These are phyloP conservation scores for Cryptus viduatorius DNA, from an alignment of 2,888 invertebrate genomes.

Conservation along the genomic window DNA sequence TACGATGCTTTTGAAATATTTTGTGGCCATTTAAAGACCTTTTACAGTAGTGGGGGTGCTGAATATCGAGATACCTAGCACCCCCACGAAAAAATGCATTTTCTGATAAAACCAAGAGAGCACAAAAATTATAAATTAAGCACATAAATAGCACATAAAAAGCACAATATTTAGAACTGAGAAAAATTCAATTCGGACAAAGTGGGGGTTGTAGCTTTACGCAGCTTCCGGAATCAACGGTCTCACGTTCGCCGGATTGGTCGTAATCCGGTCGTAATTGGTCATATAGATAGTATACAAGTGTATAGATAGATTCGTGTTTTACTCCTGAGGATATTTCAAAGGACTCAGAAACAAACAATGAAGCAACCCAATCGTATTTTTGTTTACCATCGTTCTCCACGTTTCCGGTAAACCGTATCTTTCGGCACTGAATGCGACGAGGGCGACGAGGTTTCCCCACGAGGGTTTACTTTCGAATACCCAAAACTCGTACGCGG, in stretches of 20 bases:
- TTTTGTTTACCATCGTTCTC: conserved; percentile 8
- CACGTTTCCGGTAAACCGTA: not conserved
- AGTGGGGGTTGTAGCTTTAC: no score
- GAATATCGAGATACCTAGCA: no score
- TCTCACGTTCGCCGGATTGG: conserved; percentile 8
- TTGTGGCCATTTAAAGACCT: no score
- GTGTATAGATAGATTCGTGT: not conserved
- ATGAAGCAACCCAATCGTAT: not conserved
- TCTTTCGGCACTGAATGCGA: not conserved
- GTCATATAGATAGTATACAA: not conserved
- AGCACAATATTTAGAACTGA: no score
- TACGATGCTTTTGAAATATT: no score
- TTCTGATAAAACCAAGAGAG: no score
- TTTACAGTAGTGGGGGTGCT: no score
- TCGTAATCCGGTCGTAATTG: no score
- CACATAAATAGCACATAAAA: no score
- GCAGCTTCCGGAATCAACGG: conserved; percentile 15
- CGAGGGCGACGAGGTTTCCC: not conserved
- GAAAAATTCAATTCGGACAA: no score
- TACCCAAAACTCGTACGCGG: not conserved
- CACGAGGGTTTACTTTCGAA: not conserved
- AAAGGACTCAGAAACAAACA: not conserved
- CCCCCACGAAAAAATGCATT: no score
- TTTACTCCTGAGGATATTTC: not conserved
- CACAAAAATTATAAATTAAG: no score